Base-by-base conservation (phyloP, 2,113 vertebrate species). In the Hepsetus odoe region DNA sequence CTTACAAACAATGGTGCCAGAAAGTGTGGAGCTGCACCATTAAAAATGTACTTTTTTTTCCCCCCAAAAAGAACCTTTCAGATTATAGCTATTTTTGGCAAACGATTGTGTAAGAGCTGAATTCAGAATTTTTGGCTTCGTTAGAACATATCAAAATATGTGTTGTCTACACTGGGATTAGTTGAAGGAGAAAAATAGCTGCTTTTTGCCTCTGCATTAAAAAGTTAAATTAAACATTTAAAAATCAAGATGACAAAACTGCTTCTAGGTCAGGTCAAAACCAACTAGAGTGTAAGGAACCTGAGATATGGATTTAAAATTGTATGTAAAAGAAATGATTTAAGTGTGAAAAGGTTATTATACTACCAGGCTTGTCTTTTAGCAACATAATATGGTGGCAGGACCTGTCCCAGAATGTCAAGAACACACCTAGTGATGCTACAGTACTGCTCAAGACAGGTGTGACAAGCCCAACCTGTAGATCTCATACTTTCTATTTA, bases 391-490 rank as follows among this genome's bases (percentile, higher is more conserved):
- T 74, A 20, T 32, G 5, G 40, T 33, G 38, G 32, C 61, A 42
- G 28, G 24, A 79, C 20, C 38, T 58, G 30, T 22, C 22, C 40
- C 5, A 69, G 26, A 35, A 53, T 55, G 55, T 14, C 55, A 73
- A 5, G 35, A 74, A 72, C 32, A 68, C 55, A 11, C 61, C 75
- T 59, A 12, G 22, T 38, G 20, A 64, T 64, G 35, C 40, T 46
- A 3, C 6, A 53, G 49, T 44, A 14, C 46, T 55, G 49, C 59
- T 84, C 9, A 46, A 30, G 67, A 79, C 72, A 56, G 66, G 80
- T 76, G 80, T 33, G 67, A 69, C 76, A 69, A 10, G 76, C 33
- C 68, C 40, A 46, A 82, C 83, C 76, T 73, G 80, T 69, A 80
- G 46, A 46, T 66, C 11, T 30, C 40, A 68, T 53, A 55, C 7